These are phyloP conservation scores for Brachionus manjavacas DNA, from an alignment of 1,140 invertebrate genomes.

Conservation along the genomic window DNA sequence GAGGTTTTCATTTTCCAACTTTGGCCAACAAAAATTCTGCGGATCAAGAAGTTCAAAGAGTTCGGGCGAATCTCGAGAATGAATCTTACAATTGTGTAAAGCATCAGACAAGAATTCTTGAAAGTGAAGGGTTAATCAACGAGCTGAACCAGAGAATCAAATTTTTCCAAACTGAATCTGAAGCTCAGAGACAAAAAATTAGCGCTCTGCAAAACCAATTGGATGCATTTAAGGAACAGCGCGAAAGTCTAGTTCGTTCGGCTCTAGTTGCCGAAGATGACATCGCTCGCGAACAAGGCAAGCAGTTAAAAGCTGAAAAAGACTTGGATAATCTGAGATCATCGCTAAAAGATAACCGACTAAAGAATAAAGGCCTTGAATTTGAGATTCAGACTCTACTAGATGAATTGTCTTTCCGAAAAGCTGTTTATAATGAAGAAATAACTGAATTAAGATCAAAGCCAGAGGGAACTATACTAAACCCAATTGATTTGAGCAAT, in stretches of 20 bases:
- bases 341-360: not conserved
- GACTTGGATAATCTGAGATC: not conserved
- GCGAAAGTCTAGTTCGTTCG: not conserved
- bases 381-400: constrained; percentile 32
- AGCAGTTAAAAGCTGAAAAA: constrained; percentile 11
- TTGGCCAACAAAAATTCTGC: not conserved
- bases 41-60: not conserved
- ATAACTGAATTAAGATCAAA: not conserved
- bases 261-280: constrained; percentile 8
- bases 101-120: not conserved
- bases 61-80: not conserved
- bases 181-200: constrained; percentile 7
- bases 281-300: not conserved
- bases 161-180: constrained; percentile 9
- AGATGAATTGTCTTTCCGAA: constrained; percentile 30
- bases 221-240: not conserved
- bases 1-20: not conserved
- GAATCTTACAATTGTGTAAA: not conserved
- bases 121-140: not conserved
- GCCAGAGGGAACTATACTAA: not conserved
- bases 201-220: not conserved
- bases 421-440: constrained; percentile 33
- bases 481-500: constrained; percentile 33
- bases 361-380: constrained; percentile 27
- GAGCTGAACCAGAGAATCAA: constrained; percentile 6